Evolutionary conservation across 1,140 invertebrate genomes (phyloP).

Genomic region (Diabrotica undecimpunctata): DNA sequence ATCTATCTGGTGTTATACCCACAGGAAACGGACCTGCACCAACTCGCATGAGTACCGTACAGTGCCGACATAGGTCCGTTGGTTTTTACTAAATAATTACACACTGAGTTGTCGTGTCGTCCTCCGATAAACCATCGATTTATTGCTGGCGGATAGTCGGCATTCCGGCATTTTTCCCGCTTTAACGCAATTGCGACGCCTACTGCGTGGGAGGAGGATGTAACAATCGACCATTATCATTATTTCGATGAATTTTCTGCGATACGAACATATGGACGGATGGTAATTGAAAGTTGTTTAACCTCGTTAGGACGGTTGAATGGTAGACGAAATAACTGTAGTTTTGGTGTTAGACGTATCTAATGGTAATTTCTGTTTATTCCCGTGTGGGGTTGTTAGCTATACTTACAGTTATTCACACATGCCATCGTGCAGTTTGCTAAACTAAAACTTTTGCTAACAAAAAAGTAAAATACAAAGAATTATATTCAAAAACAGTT

Average conservation of each 20-base stretch:
- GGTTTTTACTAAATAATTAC: constrained; percentile 3
- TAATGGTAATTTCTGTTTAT: too few relatives aligned
- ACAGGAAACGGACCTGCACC: too few relatives aligned
- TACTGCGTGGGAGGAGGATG: not conserved
- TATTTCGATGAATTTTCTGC: not conserved
- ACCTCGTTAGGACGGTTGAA: not conserved
- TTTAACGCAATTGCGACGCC: not conserved
- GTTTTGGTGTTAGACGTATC: too few relatives aligned
- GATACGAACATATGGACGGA: not conserved
- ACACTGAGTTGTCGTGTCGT: not conserved
- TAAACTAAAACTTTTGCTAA: too few relatives aligned
- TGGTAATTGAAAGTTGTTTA: constrained; percentile 1
- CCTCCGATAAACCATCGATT: not conserved
- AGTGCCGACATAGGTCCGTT: not conserved
- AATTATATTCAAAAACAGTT: too few relatives aligned
- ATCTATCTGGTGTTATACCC: too few relatives aligned
- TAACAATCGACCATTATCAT: not conserved
- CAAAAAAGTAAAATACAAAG: too few relatives aligned
- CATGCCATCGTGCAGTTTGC: too few relatives aligned
- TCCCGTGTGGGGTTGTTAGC: too few relatives aligned
- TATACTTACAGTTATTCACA: too few relatives aligned
- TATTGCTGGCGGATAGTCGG: not conserved
- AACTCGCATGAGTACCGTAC: not conserved
- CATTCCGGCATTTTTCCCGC: not conserved
- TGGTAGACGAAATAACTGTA: too few relatives aligned